Evolutionary conservation across 1,140 invertebrate species (phyloP).

Genomic region (Zaprionus capensis): DNA sequence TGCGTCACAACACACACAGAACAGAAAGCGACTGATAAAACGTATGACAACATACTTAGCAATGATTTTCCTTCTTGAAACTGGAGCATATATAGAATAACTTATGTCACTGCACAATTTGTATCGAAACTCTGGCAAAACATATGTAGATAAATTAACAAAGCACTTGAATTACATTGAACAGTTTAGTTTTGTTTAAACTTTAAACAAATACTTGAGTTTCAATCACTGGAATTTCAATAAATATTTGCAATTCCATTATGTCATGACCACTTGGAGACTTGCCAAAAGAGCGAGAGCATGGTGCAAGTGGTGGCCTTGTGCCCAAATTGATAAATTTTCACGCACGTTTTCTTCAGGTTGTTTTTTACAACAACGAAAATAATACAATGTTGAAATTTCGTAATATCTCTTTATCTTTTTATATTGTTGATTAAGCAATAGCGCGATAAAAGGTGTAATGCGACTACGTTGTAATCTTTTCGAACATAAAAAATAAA

Average conservation of each 20-base stretch:
- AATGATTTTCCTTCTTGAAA: background rate
- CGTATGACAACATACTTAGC: slow-evolving; percentile 17
- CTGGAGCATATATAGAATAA: background rate
- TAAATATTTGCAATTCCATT: slow-evolving; percentile 24
- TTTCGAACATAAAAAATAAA: background rate
- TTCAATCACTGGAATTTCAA: slow-evolving; percentile 24
- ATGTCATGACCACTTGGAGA: background rate
- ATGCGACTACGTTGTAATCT: background rate
- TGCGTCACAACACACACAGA: slow-evolving; percentile 5
- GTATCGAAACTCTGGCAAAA: slow-evolving; percentile 1
- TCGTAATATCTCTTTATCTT: background rate
- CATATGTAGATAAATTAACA: slow-evolving; percentile 3
- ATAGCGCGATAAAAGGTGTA: background rate
- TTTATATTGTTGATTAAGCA: background rate
- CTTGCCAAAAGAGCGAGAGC: background rate
- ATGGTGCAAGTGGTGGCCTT: slow-evolving; percentile 22
- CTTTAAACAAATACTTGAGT: slow-evolving; percentile 22
- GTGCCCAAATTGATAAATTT: slow-evolving; percentile 42
- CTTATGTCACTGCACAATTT: slow-evolving; percentile 6
- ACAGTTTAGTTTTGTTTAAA: slow-evolving; percentile 11
- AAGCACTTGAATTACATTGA: background rate
- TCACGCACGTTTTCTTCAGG: slow-evolving; percentile 24
- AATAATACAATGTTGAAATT: slow-evolving; percentile 4
- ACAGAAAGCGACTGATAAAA: slow-evolving; percentile 8
- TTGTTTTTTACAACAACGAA: slow-evolving; percentile 2